A percentile compares a stretch with the other conserved stretches of the same genome.
Evolutionary conservation across 2,797 vertebrate species (phyloP).

Genomic region (Bovichtus diacanthus): DNA sequence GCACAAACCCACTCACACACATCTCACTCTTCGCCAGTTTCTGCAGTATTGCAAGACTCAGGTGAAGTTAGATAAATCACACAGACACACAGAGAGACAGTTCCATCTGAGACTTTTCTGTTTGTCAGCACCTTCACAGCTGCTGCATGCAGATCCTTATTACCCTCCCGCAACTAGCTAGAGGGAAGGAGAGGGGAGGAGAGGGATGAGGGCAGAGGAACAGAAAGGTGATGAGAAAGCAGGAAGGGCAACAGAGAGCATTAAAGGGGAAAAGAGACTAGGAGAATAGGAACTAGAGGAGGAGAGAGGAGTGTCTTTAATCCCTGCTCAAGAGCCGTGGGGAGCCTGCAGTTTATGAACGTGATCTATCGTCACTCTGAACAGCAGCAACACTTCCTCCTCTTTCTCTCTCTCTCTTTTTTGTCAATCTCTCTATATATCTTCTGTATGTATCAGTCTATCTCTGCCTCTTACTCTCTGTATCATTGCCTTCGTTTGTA

Average conservation of each 20-base stretch:
- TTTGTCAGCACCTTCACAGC: slow-evolving; percentile 82
- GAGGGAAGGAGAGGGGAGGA: slow-evolving; percentile 33
- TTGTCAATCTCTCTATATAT: slow-evolving; percentile 36
- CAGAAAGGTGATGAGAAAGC: slow-evolving; percentile 64
- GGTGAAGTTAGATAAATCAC: slow-evolving; percentile 80
- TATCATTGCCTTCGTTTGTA: slow-evolving; percentile 60
- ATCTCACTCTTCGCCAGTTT: slow-evolving; percentile 52
- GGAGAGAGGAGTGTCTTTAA: slow-evolving; percentile 51
- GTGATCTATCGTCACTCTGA: slow-evolving; percentile 56
- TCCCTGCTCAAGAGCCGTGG: slow-evolving; percentile 53
- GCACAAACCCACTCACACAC: slow-evolving; percentile 33
- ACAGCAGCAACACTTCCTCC: slow-evolving; percentile 34
- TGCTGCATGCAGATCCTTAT: slow-evolving; percentile 81
- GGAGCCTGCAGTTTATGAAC: slow-evolving; percentile 53
- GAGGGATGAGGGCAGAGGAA: slow-evolving; percentile 34
- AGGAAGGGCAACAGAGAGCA: slow-evolving; percentile 46
- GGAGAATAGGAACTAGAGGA: slow-evolving; percentile 47
- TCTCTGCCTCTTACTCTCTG: slow-evolving; percentile 22
- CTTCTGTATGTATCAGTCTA: slow-evolving; percentile 39
- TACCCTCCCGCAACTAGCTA: slow-evolving; percentile 68
- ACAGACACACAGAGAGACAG: slow-evolving; percentile 69
- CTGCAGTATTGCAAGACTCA: slow-evolving; percentile 68
- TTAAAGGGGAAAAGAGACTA: slow-evolving; percentile 44
- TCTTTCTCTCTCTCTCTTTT: slow-evolving; percentile 20
- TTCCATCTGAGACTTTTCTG: slow-evolving; percentile 79